A percentile compares a stretch with the other conserved stretches of the same genome.
Evolutionary conservation across 2,797 vertebrate species (phyloP).

Genomic region (Squalus acanthias): DNA sequence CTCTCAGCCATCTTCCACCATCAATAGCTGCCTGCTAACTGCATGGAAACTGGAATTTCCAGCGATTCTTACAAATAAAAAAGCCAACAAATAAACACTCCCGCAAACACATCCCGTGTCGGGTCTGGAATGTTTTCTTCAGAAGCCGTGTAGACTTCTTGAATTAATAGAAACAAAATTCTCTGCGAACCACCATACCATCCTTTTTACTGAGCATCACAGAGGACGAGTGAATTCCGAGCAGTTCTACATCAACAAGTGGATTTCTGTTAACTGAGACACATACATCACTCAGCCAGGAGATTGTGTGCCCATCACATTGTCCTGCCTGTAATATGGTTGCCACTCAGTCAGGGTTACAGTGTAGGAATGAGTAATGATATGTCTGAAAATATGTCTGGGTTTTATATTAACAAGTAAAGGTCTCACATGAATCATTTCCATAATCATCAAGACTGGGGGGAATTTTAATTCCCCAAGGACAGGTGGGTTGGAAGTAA

Average conservation of each 20-base stretch:
- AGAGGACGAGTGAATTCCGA: not conserved
- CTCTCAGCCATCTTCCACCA: not conserved
- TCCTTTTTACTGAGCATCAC: not conserved
- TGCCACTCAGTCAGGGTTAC: not conserved
- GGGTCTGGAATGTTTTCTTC: not conserved
- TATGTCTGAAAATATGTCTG: not conserved
- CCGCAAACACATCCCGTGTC: not conserved
- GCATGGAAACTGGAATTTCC: not conserved
- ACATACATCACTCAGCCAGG: not conserved
- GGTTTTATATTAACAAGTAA: not conserved
- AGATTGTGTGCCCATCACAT: not conserved
- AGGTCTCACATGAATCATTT: not conserved
- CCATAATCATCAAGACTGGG: not conserved
- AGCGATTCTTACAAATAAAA: not conserved
- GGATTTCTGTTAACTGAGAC: not conserved
- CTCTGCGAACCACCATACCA: not conserved
- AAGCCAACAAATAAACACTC: not conserved
- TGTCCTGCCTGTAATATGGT: not conserved
- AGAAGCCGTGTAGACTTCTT: not conserved
- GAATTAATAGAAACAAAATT: not conserved
- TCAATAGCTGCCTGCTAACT: not conserved
- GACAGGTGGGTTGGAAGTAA: not conserved
- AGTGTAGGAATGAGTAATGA: not conserved
- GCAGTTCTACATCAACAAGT: not conserved
- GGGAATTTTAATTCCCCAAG: not conserved